Conservation (phyloP, 1,140 invertebrate genomes). For the Panonychus citri region DNA sequence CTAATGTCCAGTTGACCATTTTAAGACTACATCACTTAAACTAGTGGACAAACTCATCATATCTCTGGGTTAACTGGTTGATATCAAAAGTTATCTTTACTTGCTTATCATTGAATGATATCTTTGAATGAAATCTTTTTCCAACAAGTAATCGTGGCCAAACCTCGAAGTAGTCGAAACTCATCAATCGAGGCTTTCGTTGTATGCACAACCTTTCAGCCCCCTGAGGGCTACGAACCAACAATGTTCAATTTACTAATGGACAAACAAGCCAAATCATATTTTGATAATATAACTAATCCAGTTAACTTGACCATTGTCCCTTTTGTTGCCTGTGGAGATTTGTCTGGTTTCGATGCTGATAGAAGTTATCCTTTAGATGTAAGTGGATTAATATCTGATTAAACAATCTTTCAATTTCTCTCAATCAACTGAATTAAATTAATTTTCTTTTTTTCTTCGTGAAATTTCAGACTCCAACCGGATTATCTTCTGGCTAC, state of each 20-base stretch:
- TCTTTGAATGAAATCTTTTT: slow-evolving; percentile 90
- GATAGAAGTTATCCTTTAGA: slow-evolving; percentile 56
- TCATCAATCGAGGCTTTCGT: slow-evolving; percentile 93
- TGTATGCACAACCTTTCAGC: slow-evolving; percentile 60
- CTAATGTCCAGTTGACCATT: too few relatives aligned
- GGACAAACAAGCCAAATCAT: slow-evolving; percentile 4
- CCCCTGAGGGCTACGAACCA: slow-evolving; percentile 60
- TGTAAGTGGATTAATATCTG: slow-evolving; percentile 16
- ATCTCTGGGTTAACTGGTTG: slow-evolving; percentile 17
- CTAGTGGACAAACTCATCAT: too few relatives aligned
- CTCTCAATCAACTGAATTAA: background rate
- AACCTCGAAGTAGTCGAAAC: slow-evolving; percentile 76
- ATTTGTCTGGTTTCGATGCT: slow-evolving; percentile 55
- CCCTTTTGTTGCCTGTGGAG: slow-evolving; percentile 80
- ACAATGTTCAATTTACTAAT: slow-evolving; percentile 61
- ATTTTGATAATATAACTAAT: slow-evolving; percentile 5
- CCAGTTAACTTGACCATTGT: slow-evolving; percentile 33
- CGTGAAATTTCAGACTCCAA: background rate
- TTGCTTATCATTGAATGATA: slow-evolving; percentile 78
- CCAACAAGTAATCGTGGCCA: slow-evolving; percentile 59
- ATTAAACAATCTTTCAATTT: background rate
- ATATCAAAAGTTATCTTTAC: slow-evolving; percentile 70
- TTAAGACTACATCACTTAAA: too few relatives aligned
- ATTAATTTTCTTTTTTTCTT: background rate
- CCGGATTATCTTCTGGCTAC: slow-evolving; percentile 12